Evolutionary conservation across 1,140 invertebrate species (phyloP).

Genomic region (Drosophila quadrilineata): DNA sequence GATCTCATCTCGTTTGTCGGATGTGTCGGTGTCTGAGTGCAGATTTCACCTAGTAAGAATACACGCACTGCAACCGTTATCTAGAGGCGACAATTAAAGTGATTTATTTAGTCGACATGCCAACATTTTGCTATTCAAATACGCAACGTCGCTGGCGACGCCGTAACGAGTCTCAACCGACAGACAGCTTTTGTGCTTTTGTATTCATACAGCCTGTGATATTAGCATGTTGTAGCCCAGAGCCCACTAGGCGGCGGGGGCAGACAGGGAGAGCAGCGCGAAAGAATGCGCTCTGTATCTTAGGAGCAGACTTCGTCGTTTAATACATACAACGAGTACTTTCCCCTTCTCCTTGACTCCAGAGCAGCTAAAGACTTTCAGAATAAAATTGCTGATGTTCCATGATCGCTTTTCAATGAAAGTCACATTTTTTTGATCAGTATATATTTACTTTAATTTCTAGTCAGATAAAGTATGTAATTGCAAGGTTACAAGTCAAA

Average conservation of each 20-base stretch:
- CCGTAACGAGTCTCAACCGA: slow-evolving; percentile 1
- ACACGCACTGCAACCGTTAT: slow-evolving; percentile 40
- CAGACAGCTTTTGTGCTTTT: slow-evolving; percentile 3
- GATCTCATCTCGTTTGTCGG: not conserved
- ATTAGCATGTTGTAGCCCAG: slow-evolving; percentile 28
- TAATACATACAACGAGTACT: slow-evolving; percentile 5
- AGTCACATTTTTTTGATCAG: not conserved
- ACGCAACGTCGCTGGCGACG: slow-evolving; percentile 4
- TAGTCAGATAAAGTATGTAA: not conserved
- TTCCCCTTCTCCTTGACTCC: not conserved
- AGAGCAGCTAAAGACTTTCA: not conserved
- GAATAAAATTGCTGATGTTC: not conserved
- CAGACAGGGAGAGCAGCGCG: not conserved
- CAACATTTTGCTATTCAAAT: slow-evolving; percentile 49
- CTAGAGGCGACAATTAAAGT: slow-evolving; percentile 57
- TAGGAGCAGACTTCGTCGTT: slow-evolving; percentile 7
- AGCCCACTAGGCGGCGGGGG: not conserved
- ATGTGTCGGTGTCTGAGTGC: not conserved
- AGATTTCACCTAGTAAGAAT: slow-evolving; percentile 49
- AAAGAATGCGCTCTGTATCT: slow-evolving; percentile 7
- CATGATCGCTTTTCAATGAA: not conserved
- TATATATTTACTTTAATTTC: not conserved
- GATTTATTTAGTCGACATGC: slow-evolving; percentile 44
- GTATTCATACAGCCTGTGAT: slow-evolving; percentile 34
- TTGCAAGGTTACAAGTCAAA: not conserved